Conservation (phyloP, 2,797 vertebrate genomes). For the Squalus acanthias region DNA sequence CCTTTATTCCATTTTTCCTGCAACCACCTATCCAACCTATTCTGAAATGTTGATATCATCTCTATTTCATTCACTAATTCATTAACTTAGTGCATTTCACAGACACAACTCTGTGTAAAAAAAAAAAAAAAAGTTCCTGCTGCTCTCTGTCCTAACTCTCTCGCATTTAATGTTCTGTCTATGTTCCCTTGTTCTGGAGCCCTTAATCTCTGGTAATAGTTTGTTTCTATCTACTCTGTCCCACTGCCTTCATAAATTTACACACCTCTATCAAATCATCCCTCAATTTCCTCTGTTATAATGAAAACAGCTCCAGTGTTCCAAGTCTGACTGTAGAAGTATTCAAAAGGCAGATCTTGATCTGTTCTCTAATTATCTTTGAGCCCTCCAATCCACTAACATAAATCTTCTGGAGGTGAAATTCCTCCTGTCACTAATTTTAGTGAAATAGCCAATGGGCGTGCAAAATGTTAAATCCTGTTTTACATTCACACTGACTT, state of each 20-base stretch:
- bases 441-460: not conserved
- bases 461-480: slow-evolving; percentile 21
- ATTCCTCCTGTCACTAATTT: not conserved
- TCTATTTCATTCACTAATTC: not conserved
- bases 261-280: not conserved
- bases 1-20: not conserved
- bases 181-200: not conserved
- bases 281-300: not conserved
- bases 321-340: not conserved
- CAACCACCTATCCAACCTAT: not conserved
- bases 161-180: not conserved
- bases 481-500: not conserved
- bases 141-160: not conserved
- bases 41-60: not conserved
- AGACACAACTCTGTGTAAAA: not conserved
- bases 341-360: slow-evolving; percentile 8
- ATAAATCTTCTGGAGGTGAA: not conserved
- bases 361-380: not conserved
- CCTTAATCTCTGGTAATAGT: not conserved
- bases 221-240: not conserved
- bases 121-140: not conserved
- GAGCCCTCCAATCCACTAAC: not conserved
- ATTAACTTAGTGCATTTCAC: not conserved
- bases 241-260: not conserved
- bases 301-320: not conserved